Conservation (phyloP, 2,113 vertebrate genomes). For the Ciconia stormi region DNA sequence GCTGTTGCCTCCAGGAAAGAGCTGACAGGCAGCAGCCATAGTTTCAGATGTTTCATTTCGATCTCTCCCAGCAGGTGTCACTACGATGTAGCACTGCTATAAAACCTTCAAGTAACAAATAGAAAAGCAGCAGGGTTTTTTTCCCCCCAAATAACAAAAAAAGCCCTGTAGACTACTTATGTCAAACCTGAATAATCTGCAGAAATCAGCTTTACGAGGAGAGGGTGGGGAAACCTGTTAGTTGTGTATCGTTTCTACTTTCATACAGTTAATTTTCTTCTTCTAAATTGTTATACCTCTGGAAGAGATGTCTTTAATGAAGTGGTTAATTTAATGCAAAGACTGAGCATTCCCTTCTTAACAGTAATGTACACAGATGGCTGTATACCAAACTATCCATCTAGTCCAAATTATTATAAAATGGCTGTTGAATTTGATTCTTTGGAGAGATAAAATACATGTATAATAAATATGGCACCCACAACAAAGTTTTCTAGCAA, state of each 20-base stretch:
- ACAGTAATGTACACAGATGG: not conserved
- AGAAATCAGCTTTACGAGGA: not conserved
- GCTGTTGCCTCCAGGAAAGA: not conserved
- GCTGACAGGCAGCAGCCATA: not conserved
- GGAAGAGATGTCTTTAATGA: not conserved
- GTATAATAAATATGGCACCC: conserved; percentile 11
- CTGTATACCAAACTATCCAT: not conserved
- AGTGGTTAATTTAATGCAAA: not conserved
- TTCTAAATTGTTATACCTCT: not conserved
- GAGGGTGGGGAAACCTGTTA: not conserved
- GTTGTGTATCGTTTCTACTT: not conserved
- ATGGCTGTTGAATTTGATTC: conserved; percentile 1
- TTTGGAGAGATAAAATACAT: not conserved
- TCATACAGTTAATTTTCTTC: not conserved
- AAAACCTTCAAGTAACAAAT: not conserved
- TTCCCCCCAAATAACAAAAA: not conserved
- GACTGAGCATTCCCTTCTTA: not conserved
- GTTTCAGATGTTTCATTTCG: not conserved
- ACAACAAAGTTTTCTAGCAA: conserved; percentile 41
- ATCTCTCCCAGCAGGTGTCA: conserved; percentile 18
- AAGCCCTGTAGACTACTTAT: not conserved
- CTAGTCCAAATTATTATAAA: conserved; percentile 2
- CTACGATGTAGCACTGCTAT: not conserved
- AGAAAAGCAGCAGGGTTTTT: not conserved
- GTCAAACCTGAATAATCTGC: not conserved